A percentile compares a stretch with the other conserved stretches of the same genome.
Evolutionary conservation across 2,113 vertebrate species (phyloP).

Genomic region (Pachycephala philippinensis): DNA sequence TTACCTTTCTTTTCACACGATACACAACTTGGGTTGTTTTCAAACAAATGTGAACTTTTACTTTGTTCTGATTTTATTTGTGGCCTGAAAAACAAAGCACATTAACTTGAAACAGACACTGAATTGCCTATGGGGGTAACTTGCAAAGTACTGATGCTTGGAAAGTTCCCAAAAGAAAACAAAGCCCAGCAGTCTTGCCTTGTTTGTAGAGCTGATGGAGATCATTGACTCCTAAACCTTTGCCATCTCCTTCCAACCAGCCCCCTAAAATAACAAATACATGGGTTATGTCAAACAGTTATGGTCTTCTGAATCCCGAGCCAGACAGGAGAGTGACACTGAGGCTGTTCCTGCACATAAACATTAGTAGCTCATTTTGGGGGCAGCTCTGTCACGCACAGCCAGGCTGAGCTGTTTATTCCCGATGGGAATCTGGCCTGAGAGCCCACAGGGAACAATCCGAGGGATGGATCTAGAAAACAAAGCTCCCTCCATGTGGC

Average conservation of each 20-base stretch:
- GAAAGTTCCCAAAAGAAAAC: slow-evolving; percentile 50
- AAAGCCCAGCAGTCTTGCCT: slow-evolving; percentile 43
- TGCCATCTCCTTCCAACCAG: slow-evolving; percentile 29
- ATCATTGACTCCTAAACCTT: slow-evolving; percentile 54
- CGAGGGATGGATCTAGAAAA: neutral
- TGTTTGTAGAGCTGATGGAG: slow-evolving; percentile 59
- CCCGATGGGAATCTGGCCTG: neutral
- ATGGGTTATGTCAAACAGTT: slow-evolving; percentile 28
- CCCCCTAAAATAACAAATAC: slow-evolving; percentile 46
- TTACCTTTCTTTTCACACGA: slow-evolving; percentile 54
- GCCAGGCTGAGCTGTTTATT: neutral
- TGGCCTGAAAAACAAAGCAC: slow-evolving; percentile 49
- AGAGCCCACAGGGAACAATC: neutral
- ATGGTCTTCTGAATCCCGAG: neutral
- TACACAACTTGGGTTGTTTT: slow-evolving; percentile 45
- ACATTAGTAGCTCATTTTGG: neutral
- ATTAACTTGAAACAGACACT: slow-evolving; percentile 60
- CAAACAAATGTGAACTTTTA: slow-evolving; percentile 51
- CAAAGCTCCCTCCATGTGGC: neutral
- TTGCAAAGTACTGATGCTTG: slow-evolving; percentile 31
- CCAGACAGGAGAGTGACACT: slow-evolving; percentile 1
- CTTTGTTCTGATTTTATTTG: slow-evolving; percentile 61
- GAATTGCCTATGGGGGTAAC: slow-evolving; percentile 8
- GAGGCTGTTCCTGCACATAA: neutral
- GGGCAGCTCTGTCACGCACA: neutral